phyloP scores from a whole-genome alignment of 53 echinoderm and acorn worm species.

The Stichopus horrens region DNA sequence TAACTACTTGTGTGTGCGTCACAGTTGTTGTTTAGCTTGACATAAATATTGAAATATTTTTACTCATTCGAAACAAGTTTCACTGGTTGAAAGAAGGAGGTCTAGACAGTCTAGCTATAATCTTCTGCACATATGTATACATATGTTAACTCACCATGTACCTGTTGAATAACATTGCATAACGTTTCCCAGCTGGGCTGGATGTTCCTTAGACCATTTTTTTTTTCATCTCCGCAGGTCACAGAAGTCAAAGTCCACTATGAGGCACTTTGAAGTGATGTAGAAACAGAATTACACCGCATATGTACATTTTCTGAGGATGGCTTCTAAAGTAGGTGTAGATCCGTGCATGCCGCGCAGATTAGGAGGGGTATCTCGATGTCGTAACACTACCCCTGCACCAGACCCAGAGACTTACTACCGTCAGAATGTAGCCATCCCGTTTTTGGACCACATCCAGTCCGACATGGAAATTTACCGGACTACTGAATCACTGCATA shows the following conservation, averaged over 20 bases:
- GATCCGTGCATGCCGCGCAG: background rate
- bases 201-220: background rate
- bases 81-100: too few species aligned
- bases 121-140: too few species aligned
- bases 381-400: constrained; percentile 30
- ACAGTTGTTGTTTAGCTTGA: too few species aligned
- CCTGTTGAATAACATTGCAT: too few species aligned
- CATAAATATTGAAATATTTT: too few species aligned
- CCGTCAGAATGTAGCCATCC: constrained; percentile 29
- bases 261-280: constrained; percentile 19
- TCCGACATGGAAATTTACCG: constrained; percentile 16
- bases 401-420: constrained; percentile 22
- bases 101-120: too few species aligned
- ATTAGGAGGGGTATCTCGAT: background rate
- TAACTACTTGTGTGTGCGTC: background rate
- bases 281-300: constrained; percentile 6
- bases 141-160: too few species aligned
- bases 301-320: background rate
- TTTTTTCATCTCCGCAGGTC: constrained; percentile 18
- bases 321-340: background rate
- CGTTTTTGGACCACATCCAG: constrained; percentile 31
- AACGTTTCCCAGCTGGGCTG: too few species aligned
- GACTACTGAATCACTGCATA: constrained; percentile 17
- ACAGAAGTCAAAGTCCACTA: constrained; percentile 14
- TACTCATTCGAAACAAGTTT: too few species aligned